Conservation (phyloP, 1,140 invertebrate species). For the Phthorimaea operculella region DNA sequence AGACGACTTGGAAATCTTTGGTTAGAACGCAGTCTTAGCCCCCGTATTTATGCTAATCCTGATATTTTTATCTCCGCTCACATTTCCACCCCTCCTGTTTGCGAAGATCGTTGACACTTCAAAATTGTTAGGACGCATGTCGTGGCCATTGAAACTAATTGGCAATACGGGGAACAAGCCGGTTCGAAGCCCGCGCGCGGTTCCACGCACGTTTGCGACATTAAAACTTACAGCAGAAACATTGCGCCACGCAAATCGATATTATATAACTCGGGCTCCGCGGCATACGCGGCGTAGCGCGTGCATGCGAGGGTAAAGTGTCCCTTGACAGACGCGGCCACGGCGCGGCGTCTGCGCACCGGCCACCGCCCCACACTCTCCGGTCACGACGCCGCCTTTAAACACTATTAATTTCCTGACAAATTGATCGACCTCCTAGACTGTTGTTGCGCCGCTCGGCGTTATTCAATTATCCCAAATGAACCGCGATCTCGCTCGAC, state of each 20-base stretch:
- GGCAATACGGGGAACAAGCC: conserved; percentile 41
- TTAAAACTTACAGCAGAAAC: not conserved
- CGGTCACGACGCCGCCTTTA: too few relatives aligned
- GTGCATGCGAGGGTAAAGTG: too few relatives aligned
- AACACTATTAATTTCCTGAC: too few relatives aligned
- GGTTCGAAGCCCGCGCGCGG: conserved; percentile 26
- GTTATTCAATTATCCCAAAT: not conserved
- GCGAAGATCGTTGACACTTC: not conserved
- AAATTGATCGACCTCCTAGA: not conserved
- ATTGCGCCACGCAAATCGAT: not conserved
- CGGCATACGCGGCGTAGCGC: too few relatives aligned
- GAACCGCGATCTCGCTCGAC: not conserved
- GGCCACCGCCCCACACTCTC: not conserved
- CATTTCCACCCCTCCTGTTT: not conserved
- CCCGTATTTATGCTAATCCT: too few relatives aligned
- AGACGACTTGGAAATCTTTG: too few relatives aligned
- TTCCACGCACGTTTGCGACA: not conserved
- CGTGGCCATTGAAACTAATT: conserved; percentile 58
- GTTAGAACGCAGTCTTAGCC: too few relatives aligned
- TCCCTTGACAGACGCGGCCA: not conserved
- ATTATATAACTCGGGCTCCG: not conserved
- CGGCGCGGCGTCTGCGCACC: not conserved
- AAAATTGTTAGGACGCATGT: conserved; percentile 21
- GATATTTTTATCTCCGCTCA: too few relatives aligned
- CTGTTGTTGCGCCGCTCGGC: not conserved